phyloP scores from a whole-genome alignment of 2,797 vertebrate genomes.

The Discoglossus pictus region DNA sequence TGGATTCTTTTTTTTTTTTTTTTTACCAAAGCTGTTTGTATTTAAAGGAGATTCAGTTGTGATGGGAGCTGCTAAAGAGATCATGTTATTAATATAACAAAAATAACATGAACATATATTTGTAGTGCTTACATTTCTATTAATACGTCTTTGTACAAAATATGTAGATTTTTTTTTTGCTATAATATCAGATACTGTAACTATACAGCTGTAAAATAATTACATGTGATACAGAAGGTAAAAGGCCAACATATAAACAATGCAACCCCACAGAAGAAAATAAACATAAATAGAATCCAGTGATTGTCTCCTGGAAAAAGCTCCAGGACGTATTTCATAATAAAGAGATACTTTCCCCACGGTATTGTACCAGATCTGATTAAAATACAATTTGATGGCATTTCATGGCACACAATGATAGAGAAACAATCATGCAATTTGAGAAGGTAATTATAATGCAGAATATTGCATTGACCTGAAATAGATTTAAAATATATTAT shows the following conservation, averaged over 20 bases:
- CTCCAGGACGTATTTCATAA: conserved; percentile 41
- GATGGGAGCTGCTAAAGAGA: conserved; percentile 13
- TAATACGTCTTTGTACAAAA: too few relatives aligned
- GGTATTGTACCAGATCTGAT: conserved; percentile 47
- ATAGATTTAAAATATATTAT: conserved; percentile 30
- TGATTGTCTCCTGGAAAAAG: conserved; percentile 14
- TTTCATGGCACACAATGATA: conserved; percentile 50
- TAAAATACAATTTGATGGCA: conserved; percentile 49
- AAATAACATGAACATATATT: too few relatives aligned
- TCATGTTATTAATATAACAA: conserved; percentile 4
- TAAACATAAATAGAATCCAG: conserved; percentile 12
- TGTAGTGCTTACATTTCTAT: neutral
- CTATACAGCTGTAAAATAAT: conserved; percentile 34
- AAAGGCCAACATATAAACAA: conserved; percentile 22
- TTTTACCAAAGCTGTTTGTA: neutral
- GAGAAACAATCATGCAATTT: conserved; percentile 42
- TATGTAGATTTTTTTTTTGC: too few relatives aligned
- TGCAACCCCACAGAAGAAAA: conserved; percentile 15
- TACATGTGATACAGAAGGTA: conserved; percentile 22
- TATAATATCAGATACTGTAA: conserved; percentile 13
- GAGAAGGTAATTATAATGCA: conserved; percentile 45
- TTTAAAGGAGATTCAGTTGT: neutral
- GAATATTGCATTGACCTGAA: conserved; percentile 34
- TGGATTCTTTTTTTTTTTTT: conserved; percentile 8
- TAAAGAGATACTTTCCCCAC: conserved; percentile 33